Percentiles rank a stretch among this genome's conserved stretches.
Evolutionary conservation across 2,888 invertebrate genomes (phyloP).

Genomic region (Lasioglossum lativentre): DNA sequence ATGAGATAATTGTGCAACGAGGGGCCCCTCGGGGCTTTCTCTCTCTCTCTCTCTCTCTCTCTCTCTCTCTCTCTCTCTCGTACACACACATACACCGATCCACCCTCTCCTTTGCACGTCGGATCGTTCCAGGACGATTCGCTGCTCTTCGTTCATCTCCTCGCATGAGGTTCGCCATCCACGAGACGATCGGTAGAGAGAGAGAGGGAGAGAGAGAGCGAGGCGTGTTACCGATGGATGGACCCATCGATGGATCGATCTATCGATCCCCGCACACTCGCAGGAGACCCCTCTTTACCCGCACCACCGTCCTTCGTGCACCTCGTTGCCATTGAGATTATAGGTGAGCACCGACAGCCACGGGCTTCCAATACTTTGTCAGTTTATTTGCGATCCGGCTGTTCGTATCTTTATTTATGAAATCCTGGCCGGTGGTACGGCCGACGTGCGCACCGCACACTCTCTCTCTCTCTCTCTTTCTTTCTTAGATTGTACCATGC

Average conservation of each 20-base stretch:
- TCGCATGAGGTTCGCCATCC: slow-evolving; percentile 64
- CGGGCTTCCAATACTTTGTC: slow-evolving; percentile 65
- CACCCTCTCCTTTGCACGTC: not conserved
- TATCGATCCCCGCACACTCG: slow-evolving; percentile 56
- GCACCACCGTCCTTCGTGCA: slow-evolving; percentile 41
- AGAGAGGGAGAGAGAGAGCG: slow-evolving; percentile 64
- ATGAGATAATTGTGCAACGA: slow-evolving; percentile 82
- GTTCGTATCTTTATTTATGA: slow-evolving; percentile 65
- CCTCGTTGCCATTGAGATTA: slow-evolving; percentile 66
- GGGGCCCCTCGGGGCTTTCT: slow-evolving; percentile 63
- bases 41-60: slow-evolving; percentile 16
- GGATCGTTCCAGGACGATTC: slow-evolving; percentile 37
- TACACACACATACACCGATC: not conserved
- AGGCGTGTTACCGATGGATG: slow-evolving; percentile 77
- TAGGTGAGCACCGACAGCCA: slow-evolving; percentile 59
- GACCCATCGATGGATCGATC: slow-evolving; percentile 73
- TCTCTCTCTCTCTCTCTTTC: not conserved
- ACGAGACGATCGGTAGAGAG: slow-evolving; percentile 66
- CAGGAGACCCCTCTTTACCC: slow-evolving; percentile 30
- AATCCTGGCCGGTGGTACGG: slow-evolving; percentile 24
- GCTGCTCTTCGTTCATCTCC: slow-evolving; percentile 48
- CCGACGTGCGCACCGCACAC: not conserved
- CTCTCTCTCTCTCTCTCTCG: slow-evolving; percentile 34
- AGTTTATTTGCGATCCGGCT: slow-evolving; percentile 62
- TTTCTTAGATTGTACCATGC: not conserved